Evolutionary conservation across 53 echinoderm and acorn worm genomes (phyloP).

Genomic region (Echinometra lucunter): DNA sequence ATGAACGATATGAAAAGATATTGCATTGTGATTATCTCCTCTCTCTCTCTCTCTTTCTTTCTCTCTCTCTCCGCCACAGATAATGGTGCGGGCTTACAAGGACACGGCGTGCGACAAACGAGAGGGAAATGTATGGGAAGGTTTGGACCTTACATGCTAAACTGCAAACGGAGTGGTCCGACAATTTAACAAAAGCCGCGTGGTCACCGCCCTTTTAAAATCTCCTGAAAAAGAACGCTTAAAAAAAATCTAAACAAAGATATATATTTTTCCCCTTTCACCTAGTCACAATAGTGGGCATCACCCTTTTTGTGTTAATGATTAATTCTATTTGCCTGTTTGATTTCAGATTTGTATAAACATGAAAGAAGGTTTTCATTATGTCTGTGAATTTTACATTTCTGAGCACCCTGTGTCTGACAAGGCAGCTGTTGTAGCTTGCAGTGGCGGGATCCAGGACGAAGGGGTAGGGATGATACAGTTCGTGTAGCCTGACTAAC

Average conservation of each 20-base stretch:
- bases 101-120: constrained; percentile 55
- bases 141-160: constrained; percentile 62
- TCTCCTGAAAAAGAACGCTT: constrained; percentile 52
- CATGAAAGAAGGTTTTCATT: not conserved
- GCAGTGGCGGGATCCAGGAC: not conserved
- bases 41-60: not conserved
- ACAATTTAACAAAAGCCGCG: constrained; percentile 33
- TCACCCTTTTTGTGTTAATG: not conserved
- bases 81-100: constrained; percentile 62
- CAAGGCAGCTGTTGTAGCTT: not conserved
- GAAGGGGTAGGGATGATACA: not conserved
- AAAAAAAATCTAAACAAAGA: not conserved
- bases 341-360: not conserved
- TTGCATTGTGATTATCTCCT: not conserved
- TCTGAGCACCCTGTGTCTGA: not conserved
- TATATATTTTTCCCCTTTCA: not conserved
- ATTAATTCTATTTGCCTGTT: not conserved
- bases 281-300: not conserved
- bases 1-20: not conserved
- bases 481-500: not conserved
- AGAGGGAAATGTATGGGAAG: constrained; percentile 64
- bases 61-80: not conserved
- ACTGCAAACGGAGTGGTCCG: constrained; percentile 55
- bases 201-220: not conserved
- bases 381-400: not conserved